These are phyloP conservation scores for Chaetops frenatus DNA, from an alignment of 2,113 vertebrate genomes.

Conservation along the genomic window DNA sequence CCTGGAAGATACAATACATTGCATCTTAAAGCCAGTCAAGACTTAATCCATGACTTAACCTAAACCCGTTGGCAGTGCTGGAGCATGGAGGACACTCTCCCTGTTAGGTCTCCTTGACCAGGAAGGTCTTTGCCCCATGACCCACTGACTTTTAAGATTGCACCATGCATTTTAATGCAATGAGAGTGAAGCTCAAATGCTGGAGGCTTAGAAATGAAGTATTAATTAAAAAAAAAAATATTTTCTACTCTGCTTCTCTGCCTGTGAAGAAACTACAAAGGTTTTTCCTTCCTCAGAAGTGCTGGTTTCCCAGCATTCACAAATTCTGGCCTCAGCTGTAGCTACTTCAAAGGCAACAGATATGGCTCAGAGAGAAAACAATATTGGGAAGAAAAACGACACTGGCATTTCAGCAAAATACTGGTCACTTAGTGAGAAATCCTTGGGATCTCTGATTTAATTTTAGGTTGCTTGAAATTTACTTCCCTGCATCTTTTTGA, in stretches of 20 bases:
- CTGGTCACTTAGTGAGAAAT: not conserved
- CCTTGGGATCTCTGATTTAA: not conserved
- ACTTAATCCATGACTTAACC: not conserved
- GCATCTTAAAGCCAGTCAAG: not conserved
- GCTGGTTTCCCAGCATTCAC: slow-evolving; percentile 38
- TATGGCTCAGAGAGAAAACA: slow-evolving; percentile 19
- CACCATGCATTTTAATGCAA: not conserved
- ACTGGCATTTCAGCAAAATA: not conserved
- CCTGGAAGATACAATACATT: not conserved
- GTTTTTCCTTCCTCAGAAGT: slow-evolving; percentile 1
- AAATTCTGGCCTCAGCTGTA: slow-evolving; percentile 5
- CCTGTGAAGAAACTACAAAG: slow-evolving; percentile 44
- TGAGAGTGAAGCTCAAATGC: not conserved
- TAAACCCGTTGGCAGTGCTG: not conserved
- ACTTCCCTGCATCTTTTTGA: not conserved
- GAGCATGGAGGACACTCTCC: not conserved
- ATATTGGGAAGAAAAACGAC: not conserved
- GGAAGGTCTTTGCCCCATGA: not conserved
- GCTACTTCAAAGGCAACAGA: slow-evolving; percentile 56
- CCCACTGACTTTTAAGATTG: not conserved
- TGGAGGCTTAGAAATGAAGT: slow-evolving; percentile 34
- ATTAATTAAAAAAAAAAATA: not conserved
- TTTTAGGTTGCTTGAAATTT: not conserved
- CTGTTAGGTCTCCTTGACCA: not conserved
- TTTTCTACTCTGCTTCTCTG: not conserved